A percentile compares a stretch with the other conserved stretches of the same genome.
phyloP scores from a whole-genome alignment of 2,797 vertebrate species.

The Lithobates sylvaticus region DNA sequence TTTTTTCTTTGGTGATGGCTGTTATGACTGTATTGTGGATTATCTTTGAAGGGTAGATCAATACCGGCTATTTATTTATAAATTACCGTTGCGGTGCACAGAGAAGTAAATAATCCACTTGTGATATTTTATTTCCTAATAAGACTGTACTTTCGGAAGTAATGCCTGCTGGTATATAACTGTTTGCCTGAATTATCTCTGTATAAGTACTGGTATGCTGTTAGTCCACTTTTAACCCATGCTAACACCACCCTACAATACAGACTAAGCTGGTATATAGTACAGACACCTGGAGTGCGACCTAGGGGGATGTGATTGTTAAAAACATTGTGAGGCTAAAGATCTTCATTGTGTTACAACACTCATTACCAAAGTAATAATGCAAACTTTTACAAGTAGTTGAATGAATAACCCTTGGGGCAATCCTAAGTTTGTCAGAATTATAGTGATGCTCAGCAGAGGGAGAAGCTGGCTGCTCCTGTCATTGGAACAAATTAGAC shows the following conservation, averaged over 20 bases:
- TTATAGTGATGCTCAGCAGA: conserved; percentile 52
- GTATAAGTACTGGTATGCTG: conserved; percentile 38
- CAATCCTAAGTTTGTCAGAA: conserved; percentile 44
- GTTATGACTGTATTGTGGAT: conserved; percentile 35
- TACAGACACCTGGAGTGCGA: conserved; percentile 54
- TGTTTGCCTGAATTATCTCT: conserved; percentile 4
- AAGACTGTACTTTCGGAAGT: neutral
- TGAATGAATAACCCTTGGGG: conserved; percentile 58
- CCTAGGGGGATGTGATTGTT: conserved; percentile 56
- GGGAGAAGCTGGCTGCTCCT: conserved; percentile 36
- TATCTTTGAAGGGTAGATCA: conserved; percentile 43
- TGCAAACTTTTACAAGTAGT: conserved; percentile 57
- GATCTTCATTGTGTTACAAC: conserved; percentile 59
- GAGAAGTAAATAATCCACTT: conserved; percentile 51
- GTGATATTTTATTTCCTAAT: conserved; percentile 32
- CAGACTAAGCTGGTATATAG: conserved; percentile 39
- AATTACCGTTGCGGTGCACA: conserved; percentile 18
- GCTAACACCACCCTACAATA: conserved; percentile 48
- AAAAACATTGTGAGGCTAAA: conserved; percentile 50
- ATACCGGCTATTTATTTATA: conserved; percentile 41
- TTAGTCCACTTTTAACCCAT: conserved; percentile 36
- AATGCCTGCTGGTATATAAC: conserved; percentile 24
- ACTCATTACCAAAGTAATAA: conserved; percentile 62
- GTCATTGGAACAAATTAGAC: conserved; percentile 46
- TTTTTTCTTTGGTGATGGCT: conserved; percentile 25